These are phyloP conservation scores for Heliconius ismenius DNA, from an alignment of 2,888 invertebrate species.

Conservation along the genomic window DNA sequence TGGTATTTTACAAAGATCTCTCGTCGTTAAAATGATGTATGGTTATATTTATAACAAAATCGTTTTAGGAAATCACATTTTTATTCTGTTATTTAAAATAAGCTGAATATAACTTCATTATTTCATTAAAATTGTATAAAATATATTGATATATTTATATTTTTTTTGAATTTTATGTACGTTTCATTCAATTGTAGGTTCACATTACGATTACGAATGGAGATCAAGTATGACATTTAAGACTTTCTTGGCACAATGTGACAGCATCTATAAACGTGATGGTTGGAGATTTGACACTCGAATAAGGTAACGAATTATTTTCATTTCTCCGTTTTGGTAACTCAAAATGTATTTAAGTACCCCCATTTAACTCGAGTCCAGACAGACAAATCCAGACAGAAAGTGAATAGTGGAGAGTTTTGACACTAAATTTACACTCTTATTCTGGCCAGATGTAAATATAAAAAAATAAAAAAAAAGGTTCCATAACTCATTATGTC, in stretches of 20 bases:
- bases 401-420: not conserved
- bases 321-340: not conserved
- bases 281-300: too few relatives aligned
- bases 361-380: not conserved
- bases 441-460: not conserved
- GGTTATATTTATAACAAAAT: slow-evolving; percentile 39
- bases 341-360: not conserved
- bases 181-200: not conserved
- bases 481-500: too few relatives aligned
- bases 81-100: not conserved
- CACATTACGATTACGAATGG: not conserved
- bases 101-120: slow-evolving; percentile 1
- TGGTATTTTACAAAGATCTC: slow-evolving; percentile 58
- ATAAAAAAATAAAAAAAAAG: not conserved
- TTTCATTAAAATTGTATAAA: not conserved
- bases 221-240: not conserved
- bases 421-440: not conserved
- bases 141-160: not conserved
- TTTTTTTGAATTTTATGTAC: not conserved
- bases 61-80: slow-evolving; percentile 23
- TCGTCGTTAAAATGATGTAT: slow-evolving; percentile 69
- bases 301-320: too few relatives aligned
- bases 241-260: not conserved
- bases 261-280: not conserved
- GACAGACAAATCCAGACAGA: not conserved